Conservation (phyloP, 2,888 invertebrate species). For the Hypercompe scribonia region DNA sequence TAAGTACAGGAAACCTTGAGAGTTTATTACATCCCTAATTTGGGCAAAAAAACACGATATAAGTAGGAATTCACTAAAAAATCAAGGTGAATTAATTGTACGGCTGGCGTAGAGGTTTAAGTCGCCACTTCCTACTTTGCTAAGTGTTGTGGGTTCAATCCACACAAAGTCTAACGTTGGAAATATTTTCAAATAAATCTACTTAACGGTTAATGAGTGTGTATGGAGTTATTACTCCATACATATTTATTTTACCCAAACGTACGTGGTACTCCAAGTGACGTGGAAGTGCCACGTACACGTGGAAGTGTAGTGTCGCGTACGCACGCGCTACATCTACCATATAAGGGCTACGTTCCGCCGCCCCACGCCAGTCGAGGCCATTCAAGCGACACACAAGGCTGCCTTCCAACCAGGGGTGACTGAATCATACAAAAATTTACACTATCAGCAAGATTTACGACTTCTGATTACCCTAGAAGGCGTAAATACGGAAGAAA, state of each 20-base stretch:
- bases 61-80: constrained; percentile 42
- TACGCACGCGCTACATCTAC: constrained; percentile 48
- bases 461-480: constrained; percentile 65
- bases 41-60: constrained; percentile 30
- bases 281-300: constrained; percentile 69
- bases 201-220: constrained; percentile 47
- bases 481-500: constrained; percentile 70
- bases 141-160: too few species aligned
- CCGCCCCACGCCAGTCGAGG: constrained; percentile 65
- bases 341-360: constrained; percentile 68
- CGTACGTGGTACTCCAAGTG: constrained; percentile 64
- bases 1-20: constrained; percentile 39
- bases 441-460: constrained; percentile 72
- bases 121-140: too few species aligned
- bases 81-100: constrained; percentile 40
- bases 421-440: constrained; percentile 77
- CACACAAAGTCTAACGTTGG: too few species aligned
- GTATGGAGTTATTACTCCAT: too few species aligned
- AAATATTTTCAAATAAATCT: too few species aligned
- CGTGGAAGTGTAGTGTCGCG: constrained; percentile 61
- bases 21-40: constrained; percentile 41
- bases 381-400: constrained; percentile 58
- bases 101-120: too few species aligned
- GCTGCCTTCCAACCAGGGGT: constrained; percentile 66
- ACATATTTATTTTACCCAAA: too few species aligned